These are phyloP conservation scores for Cepphus grylle DNA, from an alignment of 2,113 vertebrate species.

Conservation along the genomic window DNA sequence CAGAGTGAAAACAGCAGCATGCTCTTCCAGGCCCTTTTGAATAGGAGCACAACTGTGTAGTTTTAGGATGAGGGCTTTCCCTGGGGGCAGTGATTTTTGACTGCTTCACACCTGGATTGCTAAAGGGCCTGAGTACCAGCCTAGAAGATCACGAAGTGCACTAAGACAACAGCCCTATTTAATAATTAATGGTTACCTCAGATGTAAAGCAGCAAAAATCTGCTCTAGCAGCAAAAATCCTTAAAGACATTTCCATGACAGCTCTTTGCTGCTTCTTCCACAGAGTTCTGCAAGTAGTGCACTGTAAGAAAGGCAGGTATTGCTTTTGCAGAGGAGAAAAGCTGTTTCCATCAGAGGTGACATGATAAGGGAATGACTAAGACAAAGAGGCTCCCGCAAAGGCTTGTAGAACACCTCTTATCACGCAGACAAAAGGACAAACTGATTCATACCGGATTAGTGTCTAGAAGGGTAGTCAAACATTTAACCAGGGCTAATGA, in stretches of 20 bases:
- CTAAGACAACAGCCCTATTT: background rate
- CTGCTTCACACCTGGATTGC: background rate
- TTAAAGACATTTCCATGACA: background rate
- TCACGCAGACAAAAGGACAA: no score
- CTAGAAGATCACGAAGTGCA: background rate
- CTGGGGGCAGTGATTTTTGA: background rate
- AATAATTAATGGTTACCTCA: background rate
- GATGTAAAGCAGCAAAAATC: background rate
- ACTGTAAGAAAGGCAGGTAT: no score
- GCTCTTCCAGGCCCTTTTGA: background rate
- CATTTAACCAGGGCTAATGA: no score
- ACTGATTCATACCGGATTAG: no score
- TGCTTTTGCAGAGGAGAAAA: no score
- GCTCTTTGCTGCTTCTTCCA: background rate
- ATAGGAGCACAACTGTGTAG: background rate
- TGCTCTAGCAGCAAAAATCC: background rate
- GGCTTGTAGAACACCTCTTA: no score
- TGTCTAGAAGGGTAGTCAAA: no score
- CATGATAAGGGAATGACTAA: no score
- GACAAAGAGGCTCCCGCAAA: no score
- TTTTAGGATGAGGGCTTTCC: background rate
- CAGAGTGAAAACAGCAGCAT: background rate
- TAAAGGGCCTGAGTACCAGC: background rate
- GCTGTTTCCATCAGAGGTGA: no score
- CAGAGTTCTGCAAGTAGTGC: background rate